Evolutionary conservation across 35 echinoderm and acorn worm genomes (phyloP), one percentile per base, ranked within the genome.

Genomic region (Nesometra sesokonis): DNA sequence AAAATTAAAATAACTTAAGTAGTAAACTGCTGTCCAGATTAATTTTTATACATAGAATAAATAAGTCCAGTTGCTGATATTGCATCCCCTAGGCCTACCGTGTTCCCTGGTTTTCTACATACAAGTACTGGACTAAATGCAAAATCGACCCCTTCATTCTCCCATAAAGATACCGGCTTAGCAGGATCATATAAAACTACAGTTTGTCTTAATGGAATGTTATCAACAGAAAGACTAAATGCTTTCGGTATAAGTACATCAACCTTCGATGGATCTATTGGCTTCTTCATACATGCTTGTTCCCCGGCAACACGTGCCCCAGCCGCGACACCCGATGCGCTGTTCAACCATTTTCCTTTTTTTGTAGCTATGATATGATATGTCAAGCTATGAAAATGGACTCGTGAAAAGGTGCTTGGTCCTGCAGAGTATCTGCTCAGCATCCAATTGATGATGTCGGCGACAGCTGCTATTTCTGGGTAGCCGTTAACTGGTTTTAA

Each of bases 21-120:
- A n/a, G n/a, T n/a, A n/a, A n/a, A n/a, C n/a, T n/a, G n/a, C n/a
- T 43, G 38, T 43, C 38, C 38, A 7, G n/a, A 43, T 67, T 67
- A 5, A 13, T 19, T 67, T 3, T 27, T 67, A 27, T 67, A 67
- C 52, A 67, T 67, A 29, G 96, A 94, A 80, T 92, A 94, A 9
- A 90, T 47, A 3, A 99, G 57, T 77, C 92, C 96, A 47, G 92
- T 94, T 3, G 92, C 93, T 76, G 96, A 99, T 27, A 99, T 99
- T 21, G 96, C 92, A 88, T 99, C 96, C 11, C 96, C 96, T 47
- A 99, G 79, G 33, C 96, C 96, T 0, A 99, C 96, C 4, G 96
- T 99, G 30, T 92, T 91, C 33, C 91, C 47, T 19, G 96, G 96
- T 76, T 88, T 88, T 82, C 94, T 99, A 88, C 96, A 99, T 15